A percentile compares a stretch with the other conserved stretches of the same genome.
Evolutionary conservation across 2,113 vertebrate species (phyloP).

Genomic region (Lepus europaeus): DNA sequence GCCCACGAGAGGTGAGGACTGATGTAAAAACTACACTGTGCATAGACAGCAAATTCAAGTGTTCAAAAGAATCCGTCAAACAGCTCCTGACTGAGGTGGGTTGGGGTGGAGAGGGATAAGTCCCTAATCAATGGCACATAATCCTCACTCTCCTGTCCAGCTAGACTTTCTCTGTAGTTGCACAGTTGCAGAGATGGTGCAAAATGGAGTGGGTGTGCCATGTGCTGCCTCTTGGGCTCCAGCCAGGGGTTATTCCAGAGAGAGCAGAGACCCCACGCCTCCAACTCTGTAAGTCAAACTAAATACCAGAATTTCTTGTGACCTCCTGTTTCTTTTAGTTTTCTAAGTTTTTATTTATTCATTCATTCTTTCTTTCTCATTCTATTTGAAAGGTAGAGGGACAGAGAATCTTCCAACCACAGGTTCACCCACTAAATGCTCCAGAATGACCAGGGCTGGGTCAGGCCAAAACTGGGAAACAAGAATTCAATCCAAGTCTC

Average conservation of each 20-base stretch:
- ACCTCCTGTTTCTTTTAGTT: neutral
- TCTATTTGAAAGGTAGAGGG: too few species aligned
- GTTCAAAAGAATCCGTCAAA: neutral
- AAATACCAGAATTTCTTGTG: neutral
- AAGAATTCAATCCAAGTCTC: too few species aligned
- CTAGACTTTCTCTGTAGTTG: neutral
- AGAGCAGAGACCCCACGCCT: rapidly evolving
- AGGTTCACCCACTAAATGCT: too few species aligned
- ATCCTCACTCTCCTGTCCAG: neutral
- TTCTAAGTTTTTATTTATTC: too few species aligned
- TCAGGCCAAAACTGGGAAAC: too few species aligned
- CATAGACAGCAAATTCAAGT: neutral
- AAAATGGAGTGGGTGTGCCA: neutral
- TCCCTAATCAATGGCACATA: too few species aligned
- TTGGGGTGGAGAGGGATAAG: neutral
- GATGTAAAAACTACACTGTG: neutral
- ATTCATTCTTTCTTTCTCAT: too few species aligned
- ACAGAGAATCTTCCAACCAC: too few species aligned
- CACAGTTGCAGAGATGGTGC: neutral
- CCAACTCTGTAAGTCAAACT: neutral
- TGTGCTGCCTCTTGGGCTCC: neutral
- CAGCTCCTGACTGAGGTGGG: neutral
- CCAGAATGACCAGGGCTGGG: too few species aligned
- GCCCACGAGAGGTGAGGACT: neutral
- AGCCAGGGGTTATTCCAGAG: neutral